Base-by-base conservation (phyloP, 2,797 vertebrate species). In the Allobates femoralis region DNA sequence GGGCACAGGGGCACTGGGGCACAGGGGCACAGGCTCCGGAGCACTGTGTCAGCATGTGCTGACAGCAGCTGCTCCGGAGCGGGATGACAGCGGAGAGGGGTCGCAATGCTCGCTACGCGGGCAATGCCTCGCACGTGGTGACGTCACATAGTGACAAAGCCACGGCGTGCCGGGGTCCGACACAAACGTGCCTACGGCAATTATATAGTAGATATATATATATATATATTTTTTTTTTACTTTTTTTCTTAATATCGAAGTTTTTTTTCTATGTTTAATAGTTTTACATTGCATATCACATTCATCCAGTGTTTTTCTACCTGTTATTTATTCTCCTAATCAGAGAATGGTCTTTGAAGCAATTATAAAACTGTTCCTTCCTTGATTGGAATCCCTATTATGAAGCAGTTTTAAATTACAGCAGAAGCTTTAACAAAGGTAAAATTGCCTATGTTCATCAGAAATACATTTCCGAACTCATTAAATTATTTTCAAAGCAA, bases 401-500 rank as follows among this genome's bases (percentile, higher is more conserved):
- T 32, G 74, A 15, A 55, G 51, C 21, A 32, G 34, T 55, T 55
- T 56, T 56, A 55, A 77, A 76, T 76, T 50, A 76, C 26, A 77
- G 56, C 21, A 51, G 64, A 81, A 66, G 10, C 32, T 69, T 51
- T 81, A 32, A 12, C 28, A 55, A 46, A 81, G 28, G 19, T 67
- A 81, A 69, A 53, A 69, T 81, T 69, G 37, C 62, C 64, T 55
- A n/a, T 55, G 30, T 69, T 81, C 51, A 56, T 71, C 11, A 82
- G 12, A 56, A 71, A 34, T 41, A 71, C 66, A 55, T 78, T 30
- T 26, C 10, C 58, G 46, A 3, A 55, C 28, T 60, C 46, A 84
- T 76, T 64, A 76, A 51, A 60, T 30, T n/a, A 51, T 76, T 84
- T 84, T 66, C 32, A 60, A 14, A 37, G 32, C 82, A 34, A 12